Evolutionary conservation across 2,797 vertebrate genomes (phyloP).

Genomic region (Artibeus jamaicensis): DNA sequence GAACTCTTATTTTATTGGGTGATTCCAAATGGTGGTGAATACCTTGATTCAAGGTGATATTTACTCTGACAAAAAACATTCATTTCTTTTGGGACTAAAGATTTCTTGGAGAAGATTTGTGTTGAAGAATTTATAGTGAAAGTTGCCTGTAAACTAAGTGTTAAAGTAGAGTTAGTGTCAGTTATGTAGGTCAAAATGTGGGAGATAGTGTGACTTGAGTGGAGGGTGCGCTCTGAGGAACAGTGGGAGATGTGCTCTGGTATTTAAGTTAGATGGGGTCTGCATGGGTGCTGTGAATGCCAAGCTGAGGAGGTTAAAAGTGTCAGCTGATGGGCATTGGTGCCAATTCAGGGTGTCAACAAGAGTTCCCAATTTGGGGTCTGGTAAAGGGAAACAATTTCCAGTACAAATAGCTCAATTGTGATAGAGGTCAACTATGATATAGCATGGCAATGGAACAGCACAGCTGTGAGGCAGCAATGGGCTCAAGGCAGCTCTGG

Average conservation of each 20-base stretch:
- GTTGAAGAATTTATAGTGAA: not conserved
- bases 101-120: not conserved
- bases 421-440: not conserved
- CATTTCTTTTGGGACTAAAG: not conserved
- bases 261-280: not conserved
- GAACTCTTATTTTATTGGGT: not conserved
- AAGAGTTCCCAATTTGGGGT: not conserved
- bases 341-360: too few species aligned
- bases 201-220: not conserved
- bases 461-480: too few species aligned
- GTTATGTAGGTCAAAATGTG: not conserved
- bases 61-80: not conserved
- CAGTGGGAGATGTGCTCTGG: not conserved
- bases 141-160: not conserved
- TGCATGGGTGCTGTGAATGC: not conserved
- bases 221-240: not conserved
- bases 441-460: not conserved
- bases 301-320: not conserved
- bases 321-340: not conserved
- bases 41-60: not conserved
- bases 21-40: not conserved
- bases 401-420: not conserved
- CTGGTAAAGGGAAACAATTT: not conserved
- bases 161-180: not conserved
- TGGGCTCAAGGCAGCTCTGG: not conserved